Evolutionary conservation across 2,797 vertebrate genomes (phyloP).

Genomic region (Gymnocypris eckloni): DNA sequence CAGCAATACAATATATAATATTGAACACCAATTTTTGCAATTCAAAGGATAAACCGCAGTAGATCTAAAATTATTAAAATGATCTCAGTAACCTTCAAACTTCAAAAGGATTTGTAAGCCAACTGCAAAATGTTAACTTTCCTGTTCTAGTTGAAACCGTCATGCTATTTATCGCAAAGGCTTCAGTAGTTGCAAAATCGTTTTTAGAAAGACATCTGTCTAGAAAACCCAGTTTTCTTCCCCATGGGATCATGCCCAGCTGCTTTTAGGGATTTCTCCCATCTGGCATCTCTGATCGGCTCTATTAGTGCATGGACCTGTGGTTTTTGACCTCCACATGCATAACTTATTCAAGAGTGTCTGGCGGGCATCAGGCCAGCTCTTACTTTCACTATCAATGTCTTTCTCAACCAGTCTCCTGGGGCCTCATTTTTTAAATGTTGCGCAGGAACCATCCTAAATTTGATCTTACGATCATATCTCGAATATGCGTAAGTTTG

Average conservation of each 20-base stretch:
- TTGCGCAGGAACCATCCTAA: too few relatives aligned
- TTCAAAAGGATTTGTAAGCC: not conserved
- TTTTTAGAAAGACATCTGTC: conserved; percentile 42
- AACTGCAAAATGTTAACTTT: not conserved
- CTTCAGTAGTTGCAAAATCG: not conserved
- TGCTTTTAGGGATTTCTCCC: conserved; percentile 53
- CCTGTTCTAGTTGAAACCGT: not conserved
- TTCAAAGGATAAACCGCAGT: not conserved
- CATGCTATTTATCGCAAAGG: conserved; percentile 5
- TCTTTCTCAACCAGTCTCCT: conserved; percentile 25
- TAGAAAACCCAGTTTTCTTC: conserved; percentile 34
- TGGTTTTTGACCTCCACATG: conserved; percentile 37
- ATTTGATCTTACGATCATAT: too few relatives aligned
- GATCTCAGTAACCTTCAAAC: not conserved
- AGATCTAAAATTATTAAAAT: not conserved
- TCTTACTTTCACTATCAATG: not conserved
- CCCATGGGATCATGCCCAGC: conserved; percentile 55
- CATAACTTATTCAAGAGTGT: conserved; percentile 52
- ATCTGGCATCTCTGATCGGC: conserved; percentile 59
- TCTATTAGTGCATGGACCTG: conserved; percentile 40
- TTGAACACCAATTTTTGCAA: not conserved
- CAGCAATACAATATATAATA: not conserved
- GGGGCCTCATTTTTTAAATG: not conserved
- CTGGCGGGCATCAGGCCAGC: conserved; percentile 43
- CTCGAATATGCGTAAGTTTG: too few relatives aligned